These are phyloP conservation scores for Drosophila tsacasi DNA, from an alignment of 1,140 invertebrate genomes.

Conservation along the genomic window DNA sequence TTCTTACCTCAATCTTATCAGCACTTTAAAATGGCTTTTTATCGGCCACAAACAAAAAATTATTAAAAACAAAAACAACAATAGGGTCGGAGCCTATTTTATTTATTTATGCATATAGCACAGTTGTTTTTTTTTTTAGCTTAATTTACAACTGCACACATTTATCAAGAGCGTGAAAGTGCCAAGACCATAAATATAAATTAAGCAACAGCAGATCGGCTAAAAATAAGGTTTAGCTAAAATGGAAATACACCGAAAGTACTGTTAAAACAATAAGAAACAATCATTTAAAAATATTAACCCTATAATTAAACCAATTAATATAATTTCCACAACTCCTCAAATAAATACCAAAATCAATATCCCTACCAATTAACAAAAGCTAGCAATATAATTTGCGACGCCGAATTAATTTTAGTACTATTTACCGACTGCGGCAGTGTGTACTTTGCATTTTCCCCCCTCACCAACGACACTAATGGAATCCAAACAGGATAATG, in stretches of 20 bases:
- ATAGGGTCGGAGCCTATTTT: constrained; percentile 14
- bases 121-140: not conserved
- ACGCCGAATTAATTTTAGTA: constrained; percentile 2
- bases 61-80: constrained; percentile 8
- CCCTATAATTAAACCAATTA: not conserved
- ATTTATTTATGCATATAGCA: constrained; percentile 33
- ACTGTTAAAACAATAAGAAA: not conserved
- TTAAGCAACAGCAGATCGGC: constrained; percentile 9
- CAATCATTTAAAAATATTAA: too few relatives aligned
- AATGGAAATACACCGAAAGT: not conserved
- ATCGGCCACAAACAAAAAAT: constrained; percentile 16
- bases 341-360: not conserved
- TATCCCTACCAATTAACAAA: not conserved
- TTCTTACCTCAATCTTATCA: constrained; percentile 41
- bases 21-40: constrained; percentile 35
- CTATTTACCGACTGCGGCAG: constrained; percentile 20
- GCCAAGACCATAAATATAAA: constrained; percentile 52
- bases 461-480: not conserved
- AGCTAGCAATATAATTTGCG: not conserved
- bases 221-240: not conserved
- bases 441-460: constrained; percentile 1
- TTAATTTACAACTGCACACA: constrained; percentile 34
- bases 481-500: constrained; percentile 11
- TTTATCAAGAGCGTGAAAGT: constrained; percentile 12
- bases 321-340: not conserved